Conservation (phyloP, 2,888 invertebrate genomes). For the Eustalomyia histrio region DNA sequence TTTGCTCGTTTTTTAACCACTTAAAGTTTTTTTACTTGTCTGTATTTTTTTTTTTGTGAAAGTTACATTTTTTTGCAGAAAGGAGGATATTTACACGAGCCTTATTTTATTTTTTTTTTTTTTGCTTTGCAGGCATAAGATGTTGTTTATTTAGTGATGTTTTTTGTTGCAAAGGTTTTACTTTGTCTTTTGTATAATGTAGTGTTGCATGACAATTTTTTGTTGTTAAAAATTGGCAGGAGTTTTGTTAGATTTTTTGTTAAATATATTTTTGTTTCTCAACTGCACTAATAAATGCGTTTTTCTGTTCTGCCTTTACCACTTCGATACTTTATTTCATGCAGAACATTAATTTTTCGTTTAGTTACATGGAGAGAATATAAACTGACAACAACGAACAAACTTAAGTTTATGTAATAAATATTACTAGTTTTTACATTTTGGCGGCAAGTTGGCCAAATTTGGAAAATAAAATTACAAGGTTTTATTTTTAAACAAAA, state of each 20-base stretch:
- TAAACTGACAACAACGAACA: conserved; percentile 29
- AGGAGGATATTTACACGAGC: conserved; percentile 27
- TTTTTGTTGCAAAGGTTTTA: conserved; percentile 17
- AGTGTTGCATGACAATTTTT: conserved; percentile 44
- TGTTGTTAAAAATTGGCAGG: conserved; percentile 55
- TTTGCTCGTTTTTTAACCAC: conserved; percentile 43
- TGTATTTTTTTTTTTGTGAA: conserved; percentile 34
- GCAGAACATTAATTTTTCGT: conserved; percentile 60
- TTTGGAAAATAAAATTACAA: neutral
- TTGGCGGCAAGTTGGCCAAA: conserved; percentile 52
- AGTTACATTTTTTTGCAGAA: conserved; percentile 30
- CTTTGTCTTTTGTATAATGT: conserved; percentile 21
- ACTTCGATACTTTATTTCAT: conserved; percentile 59
- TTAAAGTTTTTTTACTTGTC: conserved; percentile 34
- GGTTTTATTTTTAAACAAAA: too few species aligned
- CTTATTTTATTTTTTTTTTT: conserved; percentile 39
- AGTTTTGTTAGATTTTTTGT: conserved; percentile 30
- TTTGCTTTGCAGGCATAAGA: conserved; percentile 37
- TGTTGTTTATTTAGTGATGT: neutral
- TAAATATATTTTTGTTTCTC: neutral
- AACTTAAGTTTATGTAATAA: conserved; percentile 45
- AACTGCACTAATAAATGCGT: conserved; percentile 59
- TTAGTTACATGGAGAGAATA: conserved; percentile 27
- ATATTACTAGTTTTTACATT: conserved; percentile 50
- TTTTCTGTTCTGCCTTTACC: conserved; percentile 41